Evolutionary conservation across 2,113 vertebrate species (phyloP), one percentile per base, ranked within the genome.

Genomic region (Cryptotis parvus): DNA sequence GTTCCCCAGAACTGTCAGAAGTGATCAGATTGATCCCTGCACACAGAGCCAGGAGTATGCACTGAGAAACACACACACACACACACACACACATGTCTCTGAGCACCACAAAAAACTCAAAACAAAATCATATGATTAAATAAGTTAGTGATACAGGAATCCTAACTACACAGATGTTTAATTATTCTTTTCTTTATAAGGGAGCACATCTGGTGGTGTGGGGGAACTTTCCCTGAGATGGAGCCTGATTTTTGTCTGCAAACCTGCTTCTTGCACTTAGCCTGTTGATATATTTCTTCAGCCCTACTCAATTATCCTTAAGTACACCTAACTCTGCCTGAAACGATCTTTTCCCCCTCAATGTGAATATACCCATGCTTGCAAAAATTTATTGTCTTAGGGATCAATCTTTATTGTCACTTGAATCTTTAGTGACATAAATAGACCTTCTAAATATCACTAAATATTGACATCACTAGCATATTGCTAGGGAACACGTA

Each of bases 311-410:
- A 58, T 22, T 58, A 58, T 58, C 81, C 65, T 90, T 37, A 88
- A 65, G 41, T 45, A 90, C 76, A 22, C n/a, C 20, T 84, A 72
- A 33, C 4, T 87, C 6, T 89, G 31, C n/a, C 29, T 74, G 61
- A 88, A 95, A 75, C 75, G 70, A 72, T 31, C 35, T 75, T 29
- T 89, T 91, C 91, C 91, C 22, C 20, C 76, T 63, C 90, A 90
- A 18, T 70, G n/a, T 74, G 41, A 81, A 35, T 24, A 58, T 52
- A 58, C 6, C n/a, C 74, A 58, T 43, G 15, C n/a, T 91, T 39
- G 41, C 7, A 73, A 45, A 0, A 52, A 9, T 87, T 89, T 84
- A 41, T 81, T 92, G 26, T 69, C 26, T 77, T 85, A 43, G 18
- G 90, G 49, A 37, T 84, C 75, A 52, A 11, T 72, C 35, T 76